Conservation (phyloP, 2,888 invertebrate species). For the Matsumyia berberina region DNA sequence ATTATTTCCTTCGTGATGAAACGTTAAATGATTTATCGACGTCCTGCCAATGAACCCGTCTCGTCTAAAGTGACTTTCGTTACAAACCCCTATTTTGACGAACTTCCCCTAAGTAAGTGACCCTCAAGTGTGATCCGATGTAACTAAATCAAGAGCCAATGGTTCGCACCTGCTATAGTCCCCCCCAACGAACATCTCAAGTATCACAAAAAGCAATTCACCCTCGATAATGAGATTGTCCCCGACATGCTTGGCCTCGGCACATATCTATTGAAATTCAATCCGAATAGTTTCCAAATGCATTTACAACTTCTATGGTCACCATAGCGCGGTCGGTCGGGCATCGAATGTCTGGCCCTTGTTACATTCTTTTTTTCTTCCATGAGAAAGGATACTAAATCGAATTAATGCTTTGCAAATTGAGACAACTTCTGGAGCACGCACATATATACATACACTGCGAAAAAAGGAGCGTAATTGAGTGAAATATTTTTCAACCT, state of each 20-base stretch:
- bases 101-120: not conserved
- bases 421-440: conserved; percentile 32
- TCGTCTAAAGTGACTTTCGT: too few species aligned
- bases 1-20: too few species aligned
- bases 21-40: too few species aligned
- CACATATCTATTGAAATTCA: conserved; percentile 49
- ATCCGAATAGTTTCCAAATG: conserved; percentile 54
- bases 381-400: conserved; percentile 36
- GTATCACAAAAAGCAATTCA: conserved; percentile 55
- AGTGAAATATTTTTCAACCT: too few species aligned
- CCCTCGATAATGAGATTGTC: conserved; percentile 50
- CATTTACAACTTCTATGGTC: conserved; percentile 46
- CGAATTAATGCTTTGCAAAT: conserved; percentile 52
- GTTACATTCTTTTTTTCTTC: conserved; percentile 33
- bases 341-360: conserved; percentile 17
- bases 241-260: not conserved
- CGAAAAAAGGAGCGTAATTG: not conserved
- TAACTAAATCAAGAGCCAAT: conserved; percentile 39
- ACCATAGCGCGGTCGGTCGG: conserved; percentile 19
- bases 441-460: conserved; percentile 10
- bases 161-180: conserved; percentile 31
- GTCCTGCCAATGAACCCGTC: too few species aligned
- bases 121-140: not conserved
- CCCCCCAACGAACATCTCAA: conserved; percentile 28
- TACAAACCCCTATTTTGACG: too few species aligned